phyloP scores from a whole-genome alignment of 2,797 vertebrate species.

The Malacoctenus gilli region DNA sequence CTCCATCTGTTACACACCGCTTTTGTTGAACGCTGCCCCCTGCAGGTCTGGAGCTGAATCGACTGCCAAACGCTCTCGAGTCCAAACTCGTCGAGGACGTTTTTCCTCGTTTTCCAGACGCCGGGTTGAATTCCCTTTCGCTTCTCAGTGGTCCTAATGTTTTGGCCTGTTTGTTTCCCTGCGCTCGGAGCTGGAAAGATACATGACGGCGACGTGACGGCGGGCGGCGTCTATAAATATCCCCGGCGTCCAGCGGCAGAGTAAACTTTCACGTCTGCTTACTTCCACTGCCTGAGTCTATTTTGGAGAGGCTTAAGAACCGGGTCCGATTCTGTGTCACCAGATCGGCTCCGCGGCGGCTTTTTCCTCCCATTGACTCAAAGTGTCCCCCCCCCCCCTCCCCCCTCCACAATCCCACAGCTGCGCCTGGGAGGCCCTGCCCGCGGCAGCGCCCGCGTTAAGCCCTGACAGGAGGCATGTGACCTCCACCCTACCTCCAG shows the following conservation, averaged over 20 bases:
- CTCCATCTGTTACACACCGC: too few relatives aligned
- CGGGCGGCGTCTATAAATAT: constrained; percentile 74
- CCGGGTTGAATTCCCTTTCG: too few relatives aligned
- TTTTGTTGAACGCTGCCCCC: too few relatives aligned
- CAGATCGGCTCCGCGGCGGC: constrained; percentile 51
- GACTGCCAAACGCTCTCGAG: too few relatives aligned
- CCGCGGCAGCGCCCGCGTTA: constrained; percentile 29
- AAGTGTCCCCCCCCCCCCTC: constrained; percentile 59
- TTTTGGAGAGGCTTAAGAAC: constrained; percentile 72
- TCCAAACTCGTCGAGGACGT: too few relatives aligned
- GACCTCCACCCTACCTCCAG: constrained; percentile 59
- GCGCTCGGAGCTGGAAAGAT: constrained; percentile 68
- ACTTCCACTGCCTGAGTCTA: constrained; percentile 77
- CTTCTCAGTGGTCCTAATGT: too few relatives aligned
- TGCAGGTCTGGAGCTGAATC: too few relatives aligned
- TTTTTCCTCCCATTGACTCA: constrained; percentile 64
- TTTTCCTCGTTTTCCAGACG: too few relatives aligned
- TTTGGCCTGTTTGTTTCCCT: too few relatives aligned
- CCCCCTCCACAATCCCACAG: constrained; percentile 67
- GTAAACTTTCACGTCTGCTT: constrained; percentile 79
- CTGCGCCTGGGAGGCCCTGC: constrained; percentile 60
- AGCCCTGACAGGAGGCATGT: constrained; percentile 59
- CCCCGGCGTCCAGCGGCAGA: constrained; percentile 59
- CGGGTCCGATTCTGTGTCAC: constrained; percentile 50
- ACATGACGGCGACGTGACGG: constrained; percentile 63